Percentiles rank a stretch among this genome's conserved stretches.
phyloP scores from a whole-genome alignment of 2,888 invertebrate genomes.

The Eustalomyia histrio region DNA sequence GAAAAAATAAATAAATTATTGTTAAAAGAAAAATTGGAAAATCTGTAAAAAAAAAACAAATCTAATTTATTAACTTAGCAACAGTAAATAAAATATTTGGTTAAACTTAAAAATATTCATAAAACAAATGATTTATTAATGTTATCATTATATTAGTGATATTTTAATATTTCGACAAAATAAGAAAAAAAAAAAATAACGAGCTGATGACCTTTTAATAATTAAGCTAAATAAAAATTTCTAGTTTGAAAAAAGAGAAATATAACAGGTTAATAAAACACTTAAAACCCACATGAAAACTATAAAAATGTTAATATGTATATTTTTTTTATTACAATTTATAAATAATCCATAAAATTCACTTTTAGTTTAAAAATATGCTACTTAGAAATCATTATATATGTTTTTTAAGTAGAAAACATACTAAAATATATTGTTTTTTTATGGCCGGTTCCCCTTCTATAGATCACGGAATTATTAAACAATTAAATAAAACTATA shows the following conservation, averaged over 20 bases:
- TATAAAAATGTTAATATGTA: background rate
- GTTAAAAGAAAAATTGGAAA: background rate
- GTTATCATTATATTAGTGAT: constrained; percentile 54
- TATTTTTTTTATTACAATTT: background rate
- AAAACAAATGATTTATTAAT: constrained; percentile 57
- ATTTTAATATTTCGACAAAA: constrained; percentile 1
- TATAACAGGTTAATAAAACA: background rate
- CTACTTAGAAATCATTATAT: background rate
- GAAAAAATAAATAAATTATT: background rate
- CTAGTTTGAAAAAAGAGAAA: background rate
- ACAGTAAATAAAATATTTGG: constrained; percentile 21
- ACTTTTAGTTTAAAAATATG: background rate
- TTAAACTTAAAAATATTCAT: constrained; percentile 10
- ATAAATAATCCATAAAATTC: constrained; percentile 1
- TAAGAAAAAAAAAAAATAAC: background rate
- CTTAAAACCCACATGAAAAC: background rate
- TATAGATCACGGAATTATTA: no score
- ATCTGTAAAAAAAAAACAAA: background rate
- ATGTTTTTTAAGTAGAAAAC: background rate
- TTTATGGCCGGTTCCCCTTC: background rate
- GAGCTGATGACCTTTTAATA: constrained; percentile 15
- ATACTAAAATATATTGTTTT: background rate
- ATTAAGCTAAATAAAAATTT: background rate
- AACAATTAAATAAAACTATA: background rate
- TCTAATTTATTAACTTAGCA: constrained; percentile 24